A percentile compares a stretch with the other conserved stretches of the same genome.
Evolutionary conservation across 2,113 vertebrate species (phyloP).

Genomic region (Barbus barbus): DNA sequence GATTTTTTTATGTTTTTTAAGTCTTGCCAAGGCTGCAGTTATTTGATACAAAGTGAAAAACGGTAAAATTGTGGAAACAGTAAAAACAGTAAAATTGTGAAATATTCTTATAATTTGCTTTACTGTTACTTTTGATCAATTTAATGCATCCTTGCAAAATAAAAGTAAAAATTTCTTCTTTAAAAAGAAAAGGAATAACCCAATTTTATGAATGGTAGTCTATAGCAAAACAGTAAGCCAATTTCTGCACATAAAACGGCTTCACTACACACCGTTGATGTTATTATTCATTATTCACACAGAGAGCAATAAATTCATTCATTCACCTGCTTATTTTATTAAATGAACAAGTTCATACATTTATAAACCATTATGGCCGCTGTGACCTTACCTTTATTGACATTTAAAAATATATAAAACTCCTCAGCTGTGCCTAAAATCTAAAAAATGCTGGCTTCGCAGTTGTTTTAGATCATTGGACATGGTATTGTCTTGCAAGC

Average conservation of each 20-base stretch:
- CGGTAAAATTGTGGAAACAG: neutral
- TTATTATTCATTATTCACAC: too few relatives aligned
- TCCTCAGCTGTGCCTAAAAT: neutral
- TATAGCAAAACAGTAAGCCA: neutral
- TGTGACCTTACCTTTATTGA: neutral
- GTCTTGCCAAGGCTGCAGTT: neutral
- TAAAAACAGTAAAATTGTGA: neutral
- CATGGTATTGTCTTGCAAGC: neutral
- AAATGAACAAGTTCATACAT: neutral
- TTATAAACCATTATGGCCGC: neutral
- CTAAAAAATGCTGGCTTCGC: neutral
- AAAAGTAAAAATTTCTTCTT: neutral
- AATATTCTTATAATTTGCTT: neutral
- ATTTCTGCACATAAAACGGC: neutral
- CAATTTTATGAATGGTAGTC: neutral
- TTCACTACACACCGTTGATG: neutral
- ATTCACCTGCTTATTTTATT: neutral
- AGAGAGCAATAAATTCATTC: neutral
- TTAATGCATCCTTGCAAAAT: neutral
- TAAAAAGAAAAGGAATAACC: neutral
- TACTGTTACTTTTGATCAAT: neutral
- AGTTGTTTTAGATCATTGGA: constrained; percentile 14
- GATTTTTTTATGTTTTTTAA: neutral
- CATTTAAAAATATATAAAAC: neutral
- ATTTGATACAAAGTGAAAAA: neutral